Conservation (phyloP, 2,888 invertebrate genomes). For the Drosophila lacicola region DNA sequence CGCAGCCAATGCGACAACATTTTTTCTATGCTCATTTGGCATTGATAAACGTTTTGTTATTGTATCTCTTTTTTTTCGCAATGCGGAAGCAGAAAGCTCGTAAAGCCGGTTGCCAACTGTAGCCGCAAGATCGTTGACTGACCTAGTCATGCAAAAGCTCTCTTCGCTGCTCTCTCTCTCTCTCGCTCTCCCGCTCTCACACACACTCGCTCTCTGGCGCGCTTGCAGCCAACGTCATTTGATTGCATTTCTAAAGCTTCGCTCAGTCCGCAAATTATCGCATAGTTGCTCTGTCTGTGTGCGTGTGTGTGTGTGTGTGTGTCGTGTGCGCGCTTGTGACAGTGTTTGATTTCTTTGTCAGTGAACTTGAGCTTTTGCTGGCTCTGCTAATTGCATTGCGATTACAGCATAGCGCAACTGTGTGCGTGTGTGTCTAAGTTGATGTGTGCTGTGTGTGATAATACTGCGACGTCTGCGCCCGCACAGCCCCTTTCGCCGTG, state of each 20-base stretch:
- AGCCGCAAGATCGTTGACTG: slow-evolving; percentile 74
- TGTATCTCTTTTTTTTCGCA: slow-evolving; percentile 42
- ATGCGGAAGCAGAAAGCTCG: slow-evolving; percentile 68
- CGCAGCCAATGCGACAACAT: slow-evolving; percentile 14
- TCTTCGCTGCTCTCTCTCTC: slow-evolving; percentile 6
- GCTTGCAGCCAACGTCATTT: slow-evolving; percentile 69
- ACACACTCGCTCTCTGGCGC: slow-evolving; percentile 13
- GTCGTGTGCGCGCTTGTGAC: slow-evolving; percentile 16
- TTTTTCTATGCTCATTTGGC: slow-evolving; percentile 49
- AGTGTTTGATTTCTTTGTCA: slow-evolving; percentile 78
- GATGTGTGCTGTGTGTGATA: slow-evolving; percentile 60
- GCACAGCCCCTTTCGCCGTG: slow-evolving; percentile 11
- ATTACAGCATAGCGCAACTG: slow-evolving; percentile 68
- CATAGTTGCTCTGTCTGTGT: slow-evolving; percentile 43
- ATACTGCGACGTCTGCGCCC: slow-evolving; percentile 42
- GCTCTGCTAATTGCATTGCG: slow-evolving; percentile 78
- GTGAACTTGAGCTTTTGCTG: slow-evolving; percentile 81
- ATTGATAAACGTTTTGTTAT: slow-evolving; percentile 52
- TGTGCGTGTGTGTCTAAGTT: slow-evolving; percentile 21
- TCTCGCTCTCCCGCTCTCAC: not conserved
- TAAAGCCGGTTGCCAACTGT: slow-evolving; percentile 73
- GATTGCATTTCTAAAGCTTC: slow-evolving; percentile 78
- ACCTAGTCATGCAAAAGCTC: slow-evolving; percentile 64
- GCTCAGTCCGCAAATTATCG: slow-evolving; percentile 72
- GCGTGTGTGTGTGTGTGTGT: slow-evolving; percentile 23